phyloP scores from a whole-genome alignment of 1,140 invertebrate species.

The Heliconius nattereri region DNA sequence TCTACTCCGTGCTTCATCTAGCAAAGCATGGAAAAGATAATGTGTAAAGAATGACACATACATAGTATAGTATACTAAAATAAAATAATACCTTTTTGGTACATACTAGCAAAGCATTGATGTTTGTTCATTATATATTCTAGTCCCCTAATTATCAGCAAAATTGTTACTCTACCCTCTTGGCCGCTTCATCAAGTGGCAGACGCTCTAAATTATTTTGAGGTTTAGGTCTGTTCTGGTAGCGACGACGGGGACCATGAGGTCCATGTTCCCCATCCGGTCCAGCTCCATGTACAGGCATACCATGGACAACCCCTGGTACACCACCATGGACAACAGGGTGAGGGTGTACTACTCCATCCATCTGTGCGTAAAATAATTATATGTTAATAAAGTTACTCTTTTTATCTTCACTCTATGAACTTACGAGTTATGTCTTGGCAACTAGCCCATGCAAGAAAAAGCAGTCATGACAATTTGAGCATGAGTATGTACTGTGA shows the following conservation, averaged over 20 bases:
- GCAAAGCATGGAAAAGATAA: no score
- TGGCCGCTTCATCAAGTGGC: constrained; percentile 77
- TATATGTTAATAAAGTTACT: background rate
- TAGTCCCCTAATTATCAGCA: background rate
- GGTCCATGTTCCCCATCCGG: constrained; percentile 69
- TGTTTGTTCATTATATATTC: no score
- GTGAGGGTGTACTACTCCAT: constrained; percentile 71
- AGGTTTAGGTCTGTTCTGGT: constrained; percentile 67
- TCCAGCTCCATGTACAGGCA: constrained; percentile 67
- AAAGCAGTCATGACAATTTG: background rate
- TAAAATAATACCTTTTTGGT: no score
- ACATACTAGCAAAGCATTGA: no score
- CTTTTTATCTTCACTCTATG: background rate
- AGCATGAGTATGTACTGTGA: background rate
- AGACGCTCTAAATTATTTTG: constrained; percentile 66
- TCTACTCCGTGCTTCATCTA: no score
- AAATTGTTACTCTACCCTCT: constrained; percentile 58
- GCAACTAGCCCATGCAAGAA: background rate
- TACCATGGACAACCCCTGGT: constrained; percentile 65
- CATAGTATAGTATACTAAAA: no score
- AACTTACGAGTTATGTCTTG: background rate
- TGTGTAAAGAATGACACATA: no score
- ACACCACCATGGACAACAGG: constrained; percentile 62
- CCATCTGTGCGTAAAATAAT: constrained; percentile 57
- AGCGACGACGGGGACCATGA: constrained; percentile 67